phyloP scores from a whole-genome alignment of 2,888 invertebrate genomes.

The Ennomos quercinarius region DNA sequence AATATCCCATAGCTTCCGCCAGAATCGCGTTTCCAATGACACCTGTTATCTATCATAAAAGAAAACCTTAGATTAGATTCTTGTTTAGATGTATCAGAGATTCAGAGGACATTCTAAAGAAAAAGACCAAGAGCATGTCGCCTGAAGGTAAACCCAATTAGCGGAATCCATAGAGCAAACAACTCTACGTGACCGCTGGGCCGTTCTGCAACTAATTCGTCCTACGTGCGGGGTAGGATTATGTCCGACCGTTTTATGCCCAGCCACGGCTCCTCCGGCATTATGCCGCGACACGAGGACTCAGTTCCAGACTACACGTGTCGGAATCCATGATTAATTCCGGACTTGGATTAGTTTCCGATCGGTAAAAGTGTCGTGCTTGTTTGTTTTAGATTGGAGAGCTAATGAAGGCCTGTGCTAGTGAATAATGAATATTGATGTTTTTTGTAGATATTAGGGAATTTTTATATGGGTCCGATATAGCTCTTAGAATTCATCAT shows the following conservation, averaged over 20 bases:
- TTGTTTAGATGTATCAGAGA: background rate
- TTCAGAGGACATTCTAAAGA: background rate
- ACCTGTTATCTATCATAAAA: background rate
- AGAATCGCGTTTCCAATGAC: too few species aligned
- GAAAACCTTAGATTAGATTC: background rate
- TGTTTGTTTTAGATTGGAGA: too few species aligned
- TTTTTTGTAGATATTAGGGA: too few species aligned
- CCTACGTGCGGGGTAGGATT: constrained; percentile 62
- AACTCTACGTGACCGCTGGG: constrained; percentile 49
- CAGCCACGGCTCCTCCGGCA: constrained; percentile 51
- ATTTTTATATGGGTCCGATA: too few species aligned
- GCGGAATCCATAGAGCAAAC: constrained; percentile 49
- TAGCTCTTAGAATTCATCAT: too few species aligned
- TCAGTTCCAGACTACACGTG: constrained; percentile 13
- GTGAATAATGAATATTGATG: too few species aligned
- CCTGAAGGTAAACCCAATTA: constrained; percentile 30
- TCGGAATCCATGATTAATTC: constrained; percentile 24
- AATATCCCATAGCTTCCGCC: too few species aligned
- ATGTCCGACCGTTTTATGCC: constrained; percentile 52
- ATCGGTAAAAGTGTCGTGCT: too few species aligned
- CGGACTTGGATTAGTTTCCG: constrained; percentile 24
- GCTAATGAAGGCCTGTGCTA: too few species aligned
- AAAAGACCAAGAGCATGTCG: constrained; percentile 6
- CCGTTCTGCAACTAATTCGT: constrained; percentile 45
- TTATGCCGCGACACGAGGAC: constrained; percentile 58